phyloP scores from a whole-genome alignment of 2,797 vertebrate species.

The Toxotes lorentzi region DNA sequence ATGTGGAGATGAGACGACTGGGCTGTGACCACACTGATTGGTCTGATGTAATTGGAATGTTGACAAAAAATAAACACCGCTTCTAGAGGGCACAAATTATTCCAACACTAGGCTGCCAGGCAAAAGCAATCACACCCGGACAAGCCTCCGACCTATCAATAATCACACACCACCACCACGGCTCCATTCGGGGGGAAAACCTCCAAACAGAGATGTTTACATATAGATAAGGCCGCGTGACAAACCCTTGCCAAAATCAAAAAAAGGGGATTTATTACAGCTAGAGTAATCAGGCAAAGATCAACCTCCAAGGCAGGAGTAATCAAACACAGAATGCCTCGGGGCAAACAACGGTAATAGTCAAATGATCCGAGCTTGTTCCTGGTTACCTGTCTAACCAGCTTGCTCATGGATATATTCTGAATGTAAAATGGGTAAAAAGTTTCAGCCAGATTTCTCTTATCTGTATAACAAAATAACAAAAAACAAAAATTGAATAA shows the following conservation, averaged over 20 bases:
- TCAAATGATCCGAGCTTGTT: slow-evolving; percentile 52
- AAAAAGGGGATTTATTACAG: slow-evolving; percentile 53
- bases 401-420: slow-evolving; percentile 40
- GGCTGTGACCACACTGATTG: slow-evolving; percentile 83
- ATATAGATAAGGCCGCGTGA: slow-evolving; percentile 67
- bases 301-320: slow-evolving; percentile 62
- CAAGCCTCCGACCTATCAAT: slow-evolving; percentile 67
- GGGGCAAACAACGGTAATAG: slow-evolving; percentile 49
- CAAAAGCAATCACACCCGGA: slow-evolving; percentile 73
- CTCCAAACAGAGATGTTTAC: slow-evolving; percentile 74
- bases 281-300: slow-evolving; percentile 65
- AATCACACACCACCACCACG: slow-evolving; percentile 40
- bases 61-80: slow-evolving; percentile 80
- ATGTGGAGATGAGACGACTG: slow-evolving; percentile 75
- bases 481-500: slow-evolving; percentile 16
- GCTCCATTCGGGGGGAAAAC: slow-evolving; percentile 3
- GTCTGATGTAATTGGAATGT: slow-evolving; percentile 81
- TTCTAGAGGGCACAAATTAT: slow-evolving; percentile 74
- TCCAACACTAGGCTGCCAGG: slow-evolving; percentile 70
- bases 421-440: slow-evolving; percentile 27
- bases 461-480: slow-evolving; percentile 7
- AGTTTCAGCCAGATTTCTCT: slow-evolving; percentile 14
- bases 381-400: neutral
- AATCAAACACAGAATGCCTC: slow-evolving; percentile 66
- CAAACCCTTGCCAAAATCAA: slow-evolving; percentile 52